Evolutionary conservation across 2,113 vertebrate genomes (phyloP).

Genomic region (Xenopus laevis): DNA sequence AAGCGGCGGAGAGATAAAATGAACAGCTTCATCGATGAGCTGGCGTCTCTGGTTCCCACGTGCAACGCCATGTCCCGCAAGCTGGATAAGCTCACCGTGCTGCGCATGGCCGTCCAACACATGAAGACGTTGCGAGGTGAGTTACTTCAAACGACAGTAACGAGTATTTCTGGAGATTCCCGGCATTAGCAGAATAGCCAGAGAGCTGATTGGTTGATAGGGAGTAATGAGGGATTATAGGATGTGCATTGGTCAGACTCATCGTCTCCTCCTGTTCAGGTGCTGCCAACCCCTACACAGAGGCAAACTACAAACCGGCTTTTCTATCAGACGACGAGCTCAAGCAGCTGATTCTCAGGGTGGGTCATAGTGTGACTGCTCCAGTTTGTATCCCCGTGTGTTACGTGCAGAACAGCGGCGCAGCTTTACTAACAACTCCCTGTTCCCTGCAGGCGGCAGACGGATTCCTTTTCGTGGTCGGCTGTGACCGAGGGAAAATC

Average conservation of each 20-base stretch:
- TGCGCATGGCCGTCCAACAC: slow-evolving; percentile 97
- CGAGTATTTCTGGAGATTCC: too few relatives aligned
- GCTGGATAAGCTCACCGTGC: slow-evolving; percentile 92
- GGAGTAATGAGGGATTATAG: too few relatives aligned
- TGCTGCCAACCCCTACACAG: slow-evolving; percentile 93
- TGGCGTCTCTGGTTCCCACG: slow-evolving; percentile 92
- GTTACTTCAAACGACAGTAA: slow-evolving; percentile 13
- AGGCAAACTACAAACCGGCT: slow-evolving; percentile 97
- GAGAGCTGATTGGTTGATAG: too few relatives aligned
- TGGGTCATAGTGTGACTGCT: slow-evolving; percentile 57
- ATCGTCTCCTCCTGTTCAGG: slow-evolving; percentile 61
- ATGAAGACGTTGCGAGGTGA: slow-evolving; percentile 96
- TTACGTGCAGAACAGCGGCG: too few relatives aligned
- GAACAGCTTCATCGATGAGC: slow-evolving; percentile 97
- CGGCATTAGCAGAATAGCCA: too few relatives aligned
- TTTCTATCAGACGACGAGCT: slow-evolving; percentile 96
- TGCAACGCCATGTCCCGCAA: slow-evolving; percentile 98
- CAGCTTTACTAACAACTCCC: too few relatives aligned
- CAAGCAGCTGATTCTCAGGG: slow-evolving; percentile 96
- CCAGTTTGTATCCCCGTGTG: too few relatives aligned
- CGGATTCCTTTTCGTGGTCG: slow-evolving; percentile 97
- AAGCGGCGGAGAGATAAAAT: slow-evolving; percentile 96
- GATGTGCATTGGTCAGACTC: too few relatives aligned
- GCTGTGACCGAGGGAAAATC: slow-evolving; percentile 97
- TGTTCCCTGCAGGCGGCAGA: slow-evolving; percentile 81